Conservation (phyloP, 2,888 invertebrate genomes). For the Oxyscelio sp. region DNA sequence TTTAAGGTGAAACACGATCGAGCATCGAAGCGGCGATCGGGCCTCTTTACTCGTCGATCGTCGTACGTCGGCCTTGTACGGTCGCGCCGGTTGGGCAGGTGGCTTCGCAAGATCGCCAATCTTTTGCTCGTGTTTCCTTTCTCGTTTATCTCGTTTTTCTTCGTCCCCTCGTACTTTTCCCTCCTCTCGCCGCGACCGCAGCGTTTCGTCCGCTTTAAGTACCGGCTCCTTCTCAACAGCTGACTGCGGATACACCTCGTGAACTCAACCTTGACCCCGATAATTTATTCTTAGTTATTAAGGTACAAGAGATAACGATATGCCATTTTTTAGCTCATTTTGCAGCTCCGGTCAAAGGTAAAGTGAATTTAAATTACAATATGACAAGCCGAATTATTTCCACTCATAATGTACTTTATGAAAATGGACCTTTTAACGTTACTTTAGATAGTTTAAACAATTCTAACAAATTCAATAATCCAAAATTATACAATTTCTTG, state of each 20-base stretch:
- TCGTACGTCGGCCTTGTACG: slow-evolving; percentile 85
- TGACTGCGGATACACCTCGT: slow-evolving; percentile 76
- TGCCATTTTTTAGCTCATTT: slow-evolving; percentile 37
- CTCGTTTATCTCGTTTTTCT: slow-evolving; percentile 70
- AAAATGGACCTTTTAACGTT: too few relatives aligned
- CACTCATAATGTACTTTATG: not conserved
- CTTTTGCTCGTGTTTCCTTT: slow-evolving; percentile 76
- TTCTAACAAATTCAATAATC: too few relatives aligned
- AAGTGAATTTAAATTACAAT: slow-evolving; percentile 62
- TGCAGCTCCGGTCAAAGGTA: slow-evolving; percentile 59
- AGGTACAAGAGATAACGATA: slow-evolving; percentile 52
- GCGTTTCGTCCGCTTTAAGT: slow-evolving; percentile 68
- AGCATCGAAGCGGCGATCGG: slow-evolving; percentile 77
- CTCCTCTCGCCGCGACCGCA: slow-evolving; percentile 57
- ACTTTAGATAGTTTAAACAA: too few relatives aligned
- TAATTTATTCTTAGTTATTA: slow-evolving; percentile 71
- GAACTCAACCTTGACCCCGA: slow-evolving; percentile 40
- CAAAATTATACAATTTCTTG: too few relatives aligned
- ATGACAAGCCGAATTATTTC: slow-evolving; percentile 47
- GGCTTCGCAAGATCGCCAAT: slow-evolving; percentile 80
- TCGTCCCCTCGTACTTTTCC: slow-evolving; percentile 57
- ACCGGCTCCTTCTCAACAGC: slow-evolving; percentile 81
- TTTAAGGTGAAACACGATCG: slow-evolving; percentile 81
- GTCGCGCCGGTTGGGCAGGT: slow-evolving; percentile 84
- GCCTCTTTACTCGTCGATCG: slow-evolving; percentile 75